Evolutionary conservation across 2,888 invertebrate genomes (phyloP).

Genomic region (Monochamus alternatus): DNA sequence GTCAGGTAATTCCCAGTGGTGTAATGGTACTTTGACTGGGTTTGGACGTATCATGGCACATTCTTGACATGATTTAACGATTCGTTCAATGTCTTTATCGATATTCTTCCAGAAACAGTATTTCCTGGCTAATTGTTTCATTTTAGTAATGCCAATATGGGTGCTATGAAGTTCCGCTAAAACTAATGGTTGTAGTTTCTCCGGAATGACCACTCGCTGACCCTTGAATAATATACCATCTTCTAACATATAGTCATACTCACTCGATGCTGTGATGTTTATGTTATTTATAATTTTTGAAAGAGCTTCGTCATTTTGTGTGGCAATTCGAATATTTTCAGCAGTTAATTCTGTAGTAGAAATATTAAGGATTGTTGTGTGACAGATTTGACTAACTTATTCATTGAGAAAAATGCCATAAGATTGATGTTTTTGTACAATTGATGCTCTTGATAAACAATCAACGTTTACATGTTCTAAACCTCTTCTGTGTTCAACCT

Average conservation of each 20-base stretch:
- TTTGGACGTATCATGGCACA: slow-evolving; percentile 34
- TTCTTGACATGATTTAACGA: slow-evolving; percentile 49
- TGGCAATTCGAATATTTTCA: background rate
- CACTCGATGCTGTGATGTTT: background rate
- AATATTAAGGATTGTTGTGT: background rate
- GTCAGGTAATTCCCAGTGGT: slow-evolving; percentile 55
- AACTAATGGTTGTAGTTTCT: slow-evolving; percentile 38
- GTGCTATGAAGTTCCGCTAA: slow-evolving; percentile 49
- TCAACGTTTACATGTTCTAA: background rate
- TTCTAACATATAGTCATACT: background rate
- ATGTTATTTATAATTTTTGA: background rate
- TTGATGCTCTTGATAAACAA: background rate
- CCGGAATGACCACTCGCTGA: background rate
- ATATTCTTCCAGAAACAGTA: slow-evolving; percentile 49
- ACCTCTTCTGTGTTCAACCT: background rate
- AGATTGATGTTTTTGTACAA: background rate
- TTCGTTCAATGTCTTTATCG: slow-evolving; percentile 49
- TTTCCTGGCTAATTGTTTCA: slow-evolving; percentile 52
- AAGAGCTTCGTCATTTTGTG: background rate
- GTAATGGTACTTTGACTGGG: slow-evolving; percentile 41
- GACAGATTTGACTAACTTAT: background rate
- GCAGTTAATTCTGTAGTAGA: background rate
- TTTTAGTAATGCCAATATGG: slow-evolving; percentile 39
- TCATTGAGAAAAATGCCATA: background rate
- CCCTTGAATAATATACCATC: background rate